These are phyloP conservation scores for Threskiornis aethiopicus DNA, from an alignment of 2,797 vertebrate genomes.

Conservation along the genomic window DNA sequence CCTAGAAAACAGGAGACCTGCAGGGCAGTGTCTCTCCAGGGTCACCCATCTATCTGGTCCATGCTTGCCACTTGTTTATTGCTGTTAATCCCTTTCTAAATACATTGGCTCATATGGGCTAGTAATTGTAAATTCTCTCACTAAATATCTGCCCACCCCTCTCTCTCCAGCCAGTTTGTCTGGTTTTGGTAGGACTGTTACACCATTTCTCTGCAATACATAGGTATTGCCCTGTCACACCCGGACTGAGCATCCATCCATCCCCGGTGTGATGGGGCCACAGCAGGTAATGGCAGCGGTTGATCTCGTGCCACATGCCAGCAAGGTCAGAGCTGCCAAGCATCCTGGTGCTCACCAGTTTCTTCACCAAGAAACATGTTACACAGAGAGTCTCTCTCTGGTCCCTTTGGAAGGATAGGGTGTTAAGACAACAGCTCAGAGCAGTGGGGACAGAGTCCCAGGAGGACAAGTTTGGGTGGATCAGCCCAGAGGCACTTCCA, in stretches of 20 bases:
- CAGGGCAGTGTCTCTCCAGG: background rate
- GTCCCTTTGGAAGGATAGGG: background rate
- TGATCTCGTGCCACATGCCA: background rate
- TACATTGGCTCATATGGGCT: background rate
- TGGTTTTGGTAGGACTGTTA: background rate
- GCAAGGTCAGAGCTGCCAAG: background rate
- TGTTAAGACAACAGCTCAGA: background rate
- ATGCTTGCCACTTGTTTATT: background rate
- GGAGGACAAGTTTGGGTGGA: background rate
- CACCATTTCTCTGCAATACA: background rate
- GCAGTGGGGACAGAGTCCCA: background rate
- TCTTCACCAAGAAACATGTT: background rate
- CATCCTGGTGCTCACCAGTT: background rate
- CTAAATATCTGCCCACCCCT: background rate
- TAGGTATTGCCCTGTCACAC: background rate
- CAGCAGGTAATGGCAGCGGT: rapidly evolving
- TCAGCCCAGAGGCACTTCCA: background rate
- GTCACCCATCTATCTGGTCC: background rate
- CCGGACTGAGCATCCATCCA: rapidly evolving
- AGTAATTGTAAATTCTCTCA: background rate
- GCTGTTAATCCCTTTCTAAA: background rate
- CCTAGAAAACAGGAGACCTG: background rate
- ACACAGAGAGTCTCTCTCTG: background rate
- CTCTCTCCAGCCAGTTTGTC: background rate
- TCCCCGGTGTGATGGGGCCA: rapidly evolving